Evolutionary conservation across 1,140 invertebrate genomes (phyloP).

Genomic region (Ptiloglossa arizonensis): DNA sequence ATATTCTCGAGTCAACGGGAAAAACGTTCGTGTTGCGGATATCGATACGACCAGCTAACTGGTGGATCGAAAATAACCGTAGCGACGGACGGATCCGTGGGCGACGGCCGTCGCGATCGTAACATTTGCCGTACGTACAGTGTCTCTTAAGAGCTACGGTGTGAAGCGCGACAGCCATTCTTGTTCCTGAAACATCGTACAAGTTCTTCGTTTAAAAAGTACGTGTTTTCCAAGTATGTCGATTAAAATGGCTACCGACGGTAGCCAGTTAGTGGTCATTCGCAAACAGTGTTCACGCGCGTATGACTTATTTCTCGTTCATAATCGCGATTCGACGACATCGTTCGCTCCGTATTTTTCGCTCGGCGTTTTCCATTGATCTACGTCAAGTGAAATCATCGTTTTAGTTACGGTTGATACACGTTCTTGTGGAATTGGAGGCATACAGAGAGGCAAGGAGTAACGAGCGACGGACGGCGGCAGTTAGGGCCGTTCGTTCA

Average conservation of each 20-base stretch:
- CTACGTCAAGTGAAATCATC: neutral
- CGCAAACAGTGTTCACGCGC: neutral
- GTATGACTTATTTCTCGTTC: neutral
- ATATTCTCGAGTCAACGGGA: no score
- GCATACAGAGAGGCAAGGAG: neutral
- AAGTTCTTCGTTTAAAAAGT: neutral
- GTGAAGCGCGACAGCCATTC: neutral
- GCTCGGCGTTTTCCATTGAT: neutral
- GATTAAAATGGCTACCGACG: conserved; percentile 46
- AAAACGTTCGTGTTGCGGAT: neutral
- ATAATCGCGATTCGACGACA: neutral
- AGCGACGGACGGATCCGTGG: conserved; percentile 23
- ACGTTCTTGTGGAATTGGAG: neutral
- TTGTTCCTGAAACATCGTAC: no score
- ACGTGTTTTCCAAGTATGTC: neutral
- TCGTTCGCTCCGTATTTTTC: neutral
- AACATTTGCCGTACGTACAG: neutral
- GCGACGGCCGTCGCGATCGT: conserved; percentile 57
- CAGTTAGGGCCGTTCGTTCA: conserved; percentile 49
- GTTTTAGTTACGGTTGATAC: neutral
- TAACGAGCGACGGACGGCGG: conserved; percentile 47
- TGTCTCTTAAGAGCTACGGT: neutral
- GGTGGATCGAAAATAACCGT: conserved; percentile 2
- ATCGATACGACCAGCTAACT: neutral
- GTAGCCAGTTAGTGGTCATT: conserved; percentile 11